A percentile compares a stretch with the other conserved stretches of the same genome.
Conservation (phyloP, 2,113 vertebrate species). For the Hirundichthys speculiger region DNA sequence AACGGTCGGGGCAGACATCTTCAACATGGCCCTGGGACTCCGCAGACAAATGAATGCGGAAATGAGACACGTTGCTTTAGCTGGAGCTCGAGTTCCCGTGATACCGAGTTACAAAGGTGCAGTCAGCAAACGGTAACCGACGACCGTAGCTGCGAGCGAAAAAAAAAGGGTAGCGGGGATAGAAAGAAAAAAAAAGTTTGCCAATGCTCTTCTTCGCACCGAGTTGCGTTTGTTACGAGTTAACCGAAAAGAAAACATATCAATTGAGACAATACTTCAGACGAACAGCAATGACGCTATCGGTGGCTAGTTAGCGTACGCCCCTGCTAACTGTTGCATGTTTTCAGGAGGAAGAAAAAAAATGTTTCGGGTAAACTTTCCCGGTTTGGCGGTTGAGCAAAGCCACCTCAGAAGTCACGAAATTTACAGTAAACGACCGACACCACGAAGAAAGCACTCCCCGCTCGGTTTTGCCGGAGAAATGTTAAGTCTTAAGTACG, state of each 20-base stretch:
- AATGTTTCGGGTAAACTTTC: constrained; percentile 65
- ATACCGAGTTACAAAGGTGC: constrained; percentile 57
- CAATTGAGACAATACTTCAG: constrained; percentile 10
- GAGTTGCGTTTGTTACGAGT: not conserved
- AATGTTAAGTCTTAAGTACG: constrained; percentile 47
- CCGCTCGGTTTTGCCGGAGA: not conserved
- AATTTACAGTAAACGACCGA: not conserved
- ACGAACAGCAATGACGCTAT: constrained; percentile 11
- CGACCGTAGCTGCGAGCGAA: not conserved
- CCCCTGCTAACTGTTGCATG: constrained; percentile 78
- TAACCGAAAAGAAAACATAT: not conserved
- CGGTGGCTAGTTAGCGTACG: constrained; percentile 49
- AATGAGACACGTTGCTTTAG: constrained; percentile 81
- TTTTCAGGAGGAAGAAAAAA: constrained; percentile 58
- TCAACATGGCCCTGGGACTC: constrained; percentile 73
- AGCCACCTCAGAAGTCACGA: not conserved
- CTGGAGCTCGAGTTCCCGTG: constrained; percentile 57
- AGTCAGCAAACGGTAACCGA: constrained; percentile 32
- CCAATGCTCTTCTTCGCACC: not conserved
- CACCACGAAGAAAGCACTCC: rapidly evolving
- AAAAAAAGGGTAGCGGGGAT: not conserved
- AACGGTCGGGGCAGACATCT: constrained; percentile 60
- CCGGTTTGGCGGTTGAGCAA: not conserved
- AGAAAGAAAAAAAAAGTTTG: not conserved
- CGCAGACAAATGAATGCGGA: constrained; percentile 77